Evolutionary conservation across 2,113 vertebrate species (phyloP), one percentile per base, ranked within the genome.

Genomic region (Mugil cephalus): DNA sequence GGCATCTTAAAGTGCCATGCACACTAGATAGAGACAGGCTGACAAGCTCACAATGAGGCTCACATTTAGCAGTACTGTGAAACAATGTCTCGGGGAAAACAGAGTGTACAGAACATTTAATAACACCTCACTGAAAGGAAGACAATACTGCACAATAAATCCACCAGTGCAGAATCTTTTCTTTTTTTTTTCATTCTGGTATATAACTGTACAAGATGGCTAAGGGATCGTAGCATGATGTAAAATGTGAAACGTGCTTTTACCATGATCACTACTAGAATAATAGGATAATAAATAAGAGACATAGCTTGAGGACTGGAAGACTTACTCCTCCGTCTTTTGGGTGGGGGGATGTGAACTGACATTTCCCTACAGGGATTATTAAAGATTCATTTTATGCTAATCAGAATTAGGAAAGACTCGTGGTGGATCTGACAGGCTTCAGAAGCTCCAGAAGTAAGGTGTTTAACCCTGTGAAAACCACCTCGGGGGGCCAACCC

Each of bases 401-500:
- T 59, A 67, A 80, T 58, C 60, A 62, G 61, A 66, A 56, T 17
- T 7, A 36, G 68, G 38, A 58, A 60, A 53, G 2, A 30, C 58
- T 74, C 9, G 14, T 18, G 15, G 67, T 42, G 35, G 67, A 19
- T 10, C 34, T 12, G 63, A 21, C 18, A 70, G 17, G 62, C 59
- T 69, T 34, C 8, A 6, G 59, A 30, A 30, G 58, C 38, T 68
- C 10, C 0, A 4, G 52, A 39, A 13, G 51, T 54, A 52, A 48
- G 2, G 69, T 6, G 54, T 84, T 87, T 79, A 75, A 83, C 72
- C 71, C 81, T 34, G 55, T 52, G n/a, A 56, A 42, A 82, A 43
- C 30, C 0, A 35, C 60, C 52, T 43, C 18, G 2, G 40, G 73
- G 70, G 51, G 14, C 13, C 19, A 0, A n/a, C 35, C 24, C 59